phyloP scores from a whole-genome alignment of 2,113 vertebrate species.

The Pipra filicauda region DNA sequence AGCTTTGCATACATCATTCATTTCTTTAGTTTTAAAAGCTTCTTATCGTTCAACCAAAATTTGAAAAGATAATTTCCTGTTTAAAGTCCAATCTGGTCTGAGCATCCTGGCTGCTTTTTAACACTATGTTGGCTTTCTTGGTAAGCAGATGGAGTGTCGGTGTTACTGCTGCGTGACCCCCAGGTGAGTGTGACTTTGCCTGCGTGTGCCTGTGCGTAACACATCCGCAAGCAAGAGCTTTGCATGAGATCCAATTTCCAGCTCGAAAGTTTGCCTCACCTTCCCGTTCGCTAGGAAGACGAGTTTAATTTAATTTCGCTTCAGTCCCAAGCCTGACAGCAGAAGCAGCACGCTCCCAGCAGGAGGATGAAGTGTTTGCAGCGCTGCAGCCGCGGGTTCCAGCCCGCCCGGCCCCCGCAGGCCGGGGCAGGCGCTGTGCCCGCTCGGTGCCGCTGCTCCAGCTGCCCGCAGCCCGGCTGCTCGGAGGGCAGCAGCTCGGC shows the following conservation, averaged over 20 bases:
- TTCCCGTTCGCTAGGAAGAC: background rate
- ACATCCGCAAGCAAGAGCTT: background rate
- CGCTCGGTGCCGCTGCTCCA: too few relatives aligned
- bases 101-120: slow-evolving; percentile 56
- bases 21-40: slow-evolving; percentile 76
- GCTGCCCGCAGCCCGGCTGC: background rate
- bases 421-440: background rate
- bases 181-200: slow-evolving; percentile 28
- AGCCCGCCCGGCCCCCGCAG: background rate
- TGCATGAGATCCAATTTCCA: background rate
- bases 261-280: background rate
- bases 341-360: background rate
- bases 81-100: slow-evolving; percentile 59
- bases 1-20: slow-evolving; percentile 67
- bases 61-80: slow-evolving; percentile 64
- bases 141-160: slow-evolving; percentile 26
- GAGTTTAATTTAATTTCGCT: background rate
- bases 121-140: slow-evolving; percentile 47
- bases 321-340: background rate
- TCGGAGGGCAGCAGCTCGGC: background rate
- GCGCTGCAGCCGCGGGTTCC: background rate
- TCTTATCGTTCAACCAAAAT: slow-evolving; percentile 66
- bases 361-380: background rate
- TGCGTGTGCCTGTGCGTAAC: background rate
- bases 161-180: slow-evolving; percentile 1